Conservation (phyloP, 2,113 vertebrate genomes). For the Pandion haliaetus region DNA sequence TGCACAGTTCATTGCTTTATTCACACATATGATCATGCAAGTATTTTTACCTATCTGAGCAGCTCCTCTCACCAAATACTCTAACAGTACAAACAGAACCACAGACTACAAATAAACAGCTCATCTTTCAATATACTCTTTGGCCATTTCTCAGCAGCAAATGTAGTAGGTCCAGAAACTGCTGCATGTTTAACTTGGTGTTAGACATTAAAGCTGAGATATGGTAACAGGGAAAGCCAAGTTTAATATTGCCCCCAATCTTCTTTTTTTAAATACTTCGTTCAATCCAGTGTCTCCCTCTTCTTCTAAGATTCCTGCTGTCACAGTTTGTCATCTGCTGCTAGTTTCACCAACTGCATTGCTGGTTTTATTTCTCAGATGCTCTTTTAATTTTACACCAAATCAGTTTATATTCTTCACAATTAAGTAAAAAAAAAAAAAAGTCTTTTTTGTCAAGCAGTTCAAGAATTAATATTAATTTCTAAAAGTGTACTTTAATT, state of each 20-base stretch:
- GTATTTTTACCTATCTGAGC: neutral
- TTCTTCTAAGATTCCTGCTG: neutral
- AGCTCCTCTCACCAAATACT: neutral
- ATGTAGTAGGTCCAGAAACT: neutral
- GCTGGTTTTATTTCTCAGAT: neutral
- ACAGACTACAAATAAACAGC: neutral
- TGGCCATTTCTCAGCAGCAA: neutral
- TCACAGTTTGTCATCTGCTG: neutral
- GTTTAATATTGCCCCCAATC: neutral
- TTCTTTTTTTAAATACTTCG: neutral
- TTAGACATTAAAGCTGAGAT: neutral
- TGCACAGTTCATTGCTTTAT: neutral
- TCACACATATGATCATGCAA: neutral
- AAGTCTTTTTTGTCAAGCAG: neutral
- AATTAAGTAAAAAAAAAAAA: neutral
- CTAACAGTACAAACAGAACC: neutral
- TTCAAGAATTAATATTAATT: neutral
- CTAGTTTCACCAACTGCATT: neutral
- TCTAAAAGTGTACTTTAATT: neutral
- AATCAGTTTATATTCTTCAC: neutral
- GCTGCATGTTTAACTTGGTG: neutral
- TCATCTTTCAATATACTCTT: neutral
- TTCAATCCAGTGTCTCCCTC: neutral
- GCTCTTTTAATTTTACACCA: neutral
- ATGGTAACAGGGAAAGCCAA: neutral